Percentiles rank a stretch among this genome's conserved stretches.
phyloP scores from a whole-genome alignment of 2,797 vertebrate genomes.

The Gorsachius magnificus region DNA sequence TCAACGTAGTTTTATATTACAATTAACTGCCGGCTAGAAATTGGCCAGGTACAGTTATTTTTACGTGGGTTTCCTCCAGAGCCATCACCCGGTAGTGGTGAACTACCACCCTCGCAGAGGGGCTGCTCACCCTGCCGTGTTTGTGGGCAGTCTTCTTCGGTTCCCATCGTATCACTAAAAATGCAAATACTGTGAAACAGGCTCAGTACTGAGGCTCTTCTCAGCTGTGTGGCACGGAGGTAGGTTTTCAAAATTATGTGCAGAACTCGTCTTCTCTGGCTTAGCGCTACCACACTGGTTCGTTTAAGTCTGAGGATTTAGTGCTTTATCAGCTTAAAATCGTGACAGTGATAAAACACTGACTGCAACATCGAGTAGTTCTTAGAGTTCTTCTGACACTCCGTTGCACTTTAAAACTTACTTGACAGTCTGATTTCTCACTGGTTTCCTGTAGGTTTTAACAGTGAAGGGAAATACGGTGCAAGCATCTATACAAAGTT shows the following conservation, averaged over 20 bases:
- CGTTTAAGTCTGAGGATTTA: not conserved
- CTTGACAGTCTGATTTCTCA: not conserved
- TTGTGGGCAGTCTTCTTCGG: rapidly evolving
- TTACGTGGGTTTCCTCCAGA: not conserved
- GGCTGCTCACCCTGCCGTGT: not conserved
- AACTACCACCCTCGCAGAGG: not conserved
- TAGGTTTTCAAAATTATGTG: not conserved
- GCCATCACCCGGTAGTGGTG: not conserved
- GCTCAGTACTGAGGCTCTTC: not conserved
- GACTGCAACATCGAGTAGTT: not conserved
- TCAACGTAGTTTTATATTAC: rapidly evolving
- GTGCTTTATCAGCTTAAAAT: not conserved
- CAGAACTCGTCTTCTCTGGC: not conserved
- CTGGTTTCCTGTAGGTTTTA: not conserved
- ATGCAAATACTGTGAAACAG: not conserved
- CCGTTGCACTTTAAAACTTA: not conserved
- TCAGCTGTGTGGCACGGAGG: not conserved
- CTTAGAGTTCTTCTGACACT: not conserved
- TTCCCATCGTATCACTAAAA: not conserved
- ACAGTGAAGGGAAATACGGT: not conserved
- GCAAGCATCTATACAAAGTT: not conserved
- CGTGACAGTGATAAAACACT: not conserved
- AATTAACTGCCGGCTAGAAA: not conserved
- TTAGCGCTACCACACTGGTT: rapidly evolving
- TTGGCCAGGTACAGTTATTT: not conserved